A percentile compares a stretch with the other conserved stretches of the same genome.
Conservation (phyloP, 2,113 vertebrate genomes). For the Papio anubis region DNA sequence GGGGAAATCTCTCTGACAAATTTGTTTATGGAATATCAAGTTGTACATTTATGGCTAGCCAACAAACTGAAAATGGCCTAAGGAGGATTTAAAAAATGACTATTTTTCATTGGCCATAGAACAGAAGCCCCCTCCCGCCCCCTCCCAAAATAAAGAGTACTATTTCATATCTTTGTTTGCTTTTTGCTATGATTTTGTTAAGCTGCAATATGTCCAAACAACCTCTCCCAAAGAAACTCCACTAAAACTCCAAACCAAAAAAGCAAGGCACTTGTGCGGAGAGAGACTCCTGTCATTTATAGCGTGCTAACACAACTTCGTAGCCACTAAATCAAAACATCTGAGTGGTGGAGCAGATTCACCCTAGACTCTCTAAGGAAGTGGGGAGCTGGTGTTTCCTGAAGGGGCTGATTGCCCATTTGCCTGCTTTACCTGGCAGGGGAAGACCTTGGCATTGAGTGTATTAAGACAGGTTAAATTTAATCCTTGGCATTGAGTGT, state of each 20-base stretch:
- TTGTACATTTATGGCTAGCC: constrained; percentile 27
- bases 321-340: background rate
- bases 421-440: background rate
- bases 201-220: background rate
- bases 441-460: background rate
- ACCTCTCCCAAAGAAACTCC: background rate
- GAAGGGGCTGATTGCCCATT: background rate
- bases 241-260: background rate
- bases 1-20: constrained; percentile 60
- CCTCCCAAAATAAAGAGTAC: background rate
- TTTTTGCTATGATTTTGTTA: constrained; percentile 35
- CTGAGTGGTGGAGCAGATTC: background rate
- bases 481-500: background rate
- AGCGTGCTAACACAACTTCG: background rate
- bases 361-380: background rate
- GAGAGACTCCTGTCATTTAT: background rate
- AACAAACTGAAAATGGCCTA: constrained; percentile 30
- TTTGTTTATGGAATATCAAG: constrained; percentile 54
- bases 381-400: background rate
- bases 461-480: too few species aligned
- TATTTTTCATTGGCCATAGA: background rate
- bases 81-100: constrained; percentile 34
- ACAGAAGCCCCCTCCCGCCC: background rate
- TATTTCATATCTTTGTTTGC: background rate
- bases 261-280: background rate